phyloP scores from a whole-genome alignment of 1,140 invertebrate species.

The Atta cephalotes region DNA sequence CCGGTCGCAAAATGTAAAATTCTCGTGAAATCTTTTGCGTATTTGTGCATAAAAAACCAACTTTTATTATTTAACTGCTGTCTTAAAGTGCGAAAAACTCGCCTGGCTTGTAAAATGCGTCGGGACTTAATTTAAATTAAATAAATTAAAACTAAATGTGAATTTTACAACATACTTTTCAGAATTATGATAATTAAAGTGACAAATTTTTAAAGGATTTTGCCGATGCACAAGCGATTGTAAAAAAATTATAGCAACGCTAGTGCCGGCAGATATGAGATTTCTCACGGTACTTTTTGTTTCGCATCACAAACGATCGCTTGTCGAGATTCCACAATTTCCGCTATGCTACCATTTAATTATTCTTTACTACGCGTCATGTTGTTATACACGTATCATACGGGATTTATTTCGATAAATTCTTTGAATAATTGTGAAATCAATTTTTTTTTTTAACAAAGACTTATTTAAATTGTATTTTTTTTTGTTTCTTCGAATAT shows the following conservation, averaged over 20 bases:
- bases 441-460: not conserved
- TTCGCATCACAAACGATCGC: not conserved
- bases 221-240: not conserved
- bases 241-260: not conserved
- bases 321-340: conserved; percentile 24
- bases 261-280: not conserved
- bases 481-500: not conserved
- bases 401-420: not conserved
- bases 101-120: not conserved
- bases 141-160: not conserved
- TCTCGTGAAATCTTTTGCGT: not conserved
- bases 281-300: conserved; percentile 32
- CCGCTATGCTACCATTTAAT: not conserved
- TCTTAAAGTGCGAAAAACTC: not conserved
- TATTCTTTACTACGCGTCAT: conserved; percentile 20
- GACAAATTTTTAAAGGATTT: not conserved
- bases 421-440: not conserved
- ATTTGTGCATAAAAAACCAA: not conserved
- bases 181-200: not conserved
- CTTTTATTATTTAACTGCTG: not conserved
- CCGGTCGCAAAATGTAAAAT: conserved; percentile 30
- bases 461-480: too few relatives aligned
- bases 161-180: not conserved
- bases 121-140: conserved; percentile 20
- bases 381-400: not conserved